Evolutionary conservation across 2,113 vertebrate species (phyloP).

Genomic region (Sciurus niger): DNA sequence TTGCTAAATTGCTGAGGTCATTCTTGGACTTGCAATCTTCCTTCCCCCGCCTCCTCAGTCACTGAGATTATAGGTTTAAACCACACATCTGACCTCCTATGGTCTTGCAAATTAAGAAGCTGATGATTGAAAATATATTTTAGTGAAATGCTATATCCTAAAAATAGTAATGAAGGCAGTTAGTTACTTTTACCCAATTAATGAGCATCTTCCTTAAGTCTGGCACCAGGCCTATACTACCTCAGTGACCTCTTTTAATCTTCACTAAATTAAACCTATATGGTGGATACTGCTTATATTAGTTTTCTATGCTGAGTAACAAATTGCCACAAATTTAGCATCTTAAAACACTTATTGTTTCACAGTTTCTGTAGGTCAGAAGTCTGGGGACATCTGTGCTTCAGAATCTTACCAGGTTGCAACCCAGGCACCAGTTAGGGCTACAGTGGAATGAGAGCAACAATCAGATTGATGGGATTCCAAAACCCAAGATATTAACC

Average conservation of each 20-base stretch:
- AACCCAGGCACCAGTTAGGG: too few species aligned
- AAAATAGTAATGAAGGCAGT: background rate
- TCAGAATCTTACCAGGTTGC: background rate
- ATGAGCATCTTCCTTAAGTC: background rate
- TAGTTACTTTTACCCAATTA: background rate
- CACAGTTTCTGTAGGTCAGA: background rate
- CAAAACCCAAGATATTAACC: background rate
- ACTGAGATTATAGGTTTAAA: too few species aligned
- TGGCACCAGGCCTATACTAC: background rate
- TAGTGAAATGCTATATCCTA: conserved; percentile 37
- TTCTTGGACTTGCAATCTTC: too few species aligned
- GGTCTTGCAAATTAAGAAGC: background rate
- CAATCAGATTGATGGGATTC: background rate
- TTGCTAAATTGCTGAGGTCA: too few species aligned
- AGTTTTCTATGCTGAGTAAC: conserved; percentile 24
- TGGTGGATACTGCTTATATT: background rate
- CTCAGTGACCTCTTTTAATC: background rate
- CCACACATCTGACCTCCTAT: too few species aligned
- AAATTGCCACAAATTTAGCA: background rate
- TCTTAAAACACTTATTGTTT: background rate
- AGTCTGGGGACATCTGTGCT: conserved; percentile 22
- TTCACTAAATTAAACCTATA: background rate
- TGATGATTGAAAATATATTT: background rate
- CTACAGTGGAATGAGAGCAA: background rate
- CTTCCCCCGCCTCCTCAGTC: too few species aligned